These are phyloP conservation scores for Gastrophysa polygoni DNA, from an alignment of 2,888 invertebrate genomes.

Conservation along the genomic window DNA sequence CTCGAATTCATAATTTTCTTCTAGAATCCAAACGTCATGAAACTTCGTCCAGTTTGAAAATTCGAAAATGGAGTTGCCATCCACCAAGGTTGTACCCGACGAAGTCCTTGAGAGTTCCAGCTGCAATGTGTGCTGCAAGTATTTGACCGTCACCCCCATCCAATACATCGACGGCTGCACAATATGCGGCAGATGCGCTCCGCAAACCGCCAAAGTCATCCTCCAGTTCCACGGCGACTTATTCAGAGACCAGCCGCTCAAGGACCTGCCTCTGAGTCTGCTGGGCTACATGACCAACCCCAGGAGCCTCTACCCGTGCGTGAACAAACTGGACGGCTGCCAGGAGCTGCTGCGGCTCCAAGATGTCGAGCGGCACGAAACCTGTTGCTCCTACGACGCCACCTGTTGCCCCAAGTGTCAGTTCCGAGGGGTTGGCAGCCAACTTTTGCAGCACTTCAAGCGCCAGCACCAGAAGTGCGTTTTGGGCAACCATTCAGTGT, in stretches of 20 bases:
- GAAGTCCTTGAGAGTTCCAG: not conserved
- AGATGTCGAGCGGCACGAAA: not conserved
- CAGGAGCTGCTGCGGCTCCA: not conserved
- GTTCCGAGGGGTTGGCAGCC: not conserved
- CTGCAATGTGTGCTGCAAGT: not conserved
- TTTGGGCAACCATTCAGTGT: not conserved
- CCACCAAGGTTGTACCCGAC: not conserved
- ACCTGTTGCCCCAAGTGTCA: not conserved
- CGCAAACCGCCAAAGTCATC: not conserved
- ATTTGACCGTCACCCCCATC: not conserved
- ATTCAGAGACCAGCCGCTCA: not conserved
- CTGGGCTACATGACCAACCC: not conserved
- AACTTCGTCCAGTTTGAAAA: not conserved
- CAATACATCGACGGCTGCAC: not conserved
- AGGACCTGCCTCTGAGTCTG: not conserved
- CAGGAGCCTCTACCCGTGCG: not conserved
- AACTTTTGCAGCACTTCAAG: not conserved
- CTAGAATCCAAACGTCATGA: too few species aligned
- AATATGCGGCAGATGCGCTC: not conserved
- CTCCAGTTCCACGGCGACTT: too few species aligned
- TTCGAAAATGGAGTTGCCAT: not conserved
- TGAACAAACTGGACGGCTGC: not conserved
- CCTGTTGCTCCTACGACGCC: not conserved
- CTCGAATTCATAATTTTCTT: too few species aligned
- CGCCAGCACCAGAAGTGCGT: not conserved